These are phyloP conservation scores for Rynchops niger DNA, from an alignment of 2,113 vertebrate genomes.

Conservation along the genomic window DNA sequence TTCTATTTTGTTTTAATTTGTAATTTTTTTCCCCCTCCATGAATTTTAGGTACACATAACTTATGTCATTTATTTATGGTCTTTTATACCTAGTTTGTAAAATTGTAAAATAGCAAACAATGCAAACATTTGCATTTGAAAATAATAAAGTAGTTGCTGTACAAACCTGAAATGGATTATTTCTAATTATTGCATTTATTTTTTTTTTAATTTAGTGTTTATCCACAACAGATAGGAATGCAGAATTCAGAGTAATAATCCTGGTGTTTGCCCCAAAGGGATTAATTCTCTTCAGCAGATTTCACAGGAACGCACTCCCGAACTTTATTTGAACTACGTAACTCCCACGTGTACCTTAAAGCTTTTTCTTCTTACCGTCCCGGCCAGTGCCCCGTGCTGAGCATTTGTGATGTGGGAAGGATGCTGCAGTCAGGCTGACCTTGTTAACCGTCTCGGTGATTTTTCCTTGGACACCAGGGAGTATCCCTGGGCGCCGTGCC, in stretches of 20 bases:
- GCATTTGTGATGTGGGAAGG: not conserved
- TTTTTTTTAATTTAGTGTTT: not conserved
- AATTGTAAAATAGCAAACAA: constrained; percentile 97
- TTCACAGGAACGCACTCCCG: not conserved
- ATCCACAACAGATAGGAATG: not conserved
- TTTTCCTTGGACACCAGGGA: not conserved
- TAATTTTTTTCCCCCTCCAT: constrained; percentile 74
- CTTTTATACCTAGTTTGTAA: constrained; percentile 99
- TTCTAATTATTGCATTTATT: not conserved
- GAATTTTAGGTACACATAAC: constrained; percentile 97
- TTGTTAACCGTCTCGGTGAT: fast-evolving
- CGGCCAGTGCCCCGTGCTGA: fast-evolving
- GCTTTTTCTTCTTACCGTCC: not conserved
- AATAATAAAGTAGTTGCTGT: constrained; percentile 96
- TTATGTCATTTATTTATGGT: constrained; percentile 99
- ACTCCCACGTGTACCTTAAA: fast-evolving
- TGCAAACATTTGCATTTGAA: constrained; percentile 92
- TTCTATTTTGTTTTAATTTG: constrained; percentile 86
- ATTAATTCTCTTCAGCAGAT: not conserved
- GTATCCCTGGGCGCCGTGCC: not conserved
- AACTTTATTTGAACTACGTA: fast-evolving
- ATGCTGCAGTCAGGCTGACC: not conserved
- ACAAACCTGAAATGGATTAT: constrained; percentile 57
- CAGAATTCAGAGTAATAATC: not conserved
- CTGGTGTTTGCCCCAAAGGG: not conserved